Base-by-base conservation (phyloP, 2,113 vertebrate genomes). In the Lota lota region DNA sequence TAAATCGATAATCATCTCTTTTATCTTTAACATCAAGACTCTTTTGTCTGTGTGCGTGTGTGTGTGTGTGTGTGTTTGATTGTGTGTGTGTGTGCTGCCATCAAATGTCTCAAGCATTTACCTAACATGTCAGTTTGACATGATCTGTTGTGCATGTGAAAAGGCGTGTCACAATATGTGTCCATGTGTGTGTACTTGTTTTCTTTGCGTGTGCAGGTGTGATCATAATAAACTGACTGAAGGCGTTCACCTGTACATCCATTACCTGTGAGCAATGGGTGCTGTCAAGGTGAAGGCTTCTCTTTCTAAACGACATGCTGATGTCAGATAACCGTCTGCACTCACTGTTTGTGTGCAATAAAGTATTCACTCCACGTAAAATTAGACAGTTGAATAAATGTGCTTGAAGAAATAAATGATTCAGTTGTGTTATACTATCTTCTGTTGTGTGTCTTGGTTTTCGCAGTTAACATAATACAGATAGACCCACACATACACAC, bases 1-100 rank as follows among this genome's bases (percentile, higher is more conserved):
- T 67, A 64, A 1, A 88, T 88, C 77, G 81, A 85, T 85, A 22
- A 70, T 72, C 79, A 71, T 74, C 84, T 80, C 79, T 68, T 83
- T 85, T 86, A 84, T 88, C 81, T 84, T 82, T 79, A 84, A 67
- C 84, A 82, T 84, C 83, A 85, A 83, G 80, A 84, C 81, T 79
- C 61, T 68, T 74, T 75, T 79, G 67, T 78, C 63, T 76, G 76
- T 74, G 74, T 72, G 70, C 60, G 17, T 33, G 22, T 56, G 57
- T 22, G 64, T 61, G 64, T 61, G 65, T 61, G 57, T 63, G 68
- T 63, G 28, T 66, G 33, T 64, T 18, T 51, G 3, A 4, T 3
- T 8, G 20, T 21, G 11, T 21, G 20, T 19, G 57, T 19, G 18
- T 19, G 57, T 12, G 19, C 12, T 56, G 53, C 2, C 16, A 53